A percentile compares a stretch with the other conserved stretches of the same genome.
phyloP scores from a whole-genome alignment of 2,888 invertebrate genomes.

The Xylota sylvarum region DNA sequence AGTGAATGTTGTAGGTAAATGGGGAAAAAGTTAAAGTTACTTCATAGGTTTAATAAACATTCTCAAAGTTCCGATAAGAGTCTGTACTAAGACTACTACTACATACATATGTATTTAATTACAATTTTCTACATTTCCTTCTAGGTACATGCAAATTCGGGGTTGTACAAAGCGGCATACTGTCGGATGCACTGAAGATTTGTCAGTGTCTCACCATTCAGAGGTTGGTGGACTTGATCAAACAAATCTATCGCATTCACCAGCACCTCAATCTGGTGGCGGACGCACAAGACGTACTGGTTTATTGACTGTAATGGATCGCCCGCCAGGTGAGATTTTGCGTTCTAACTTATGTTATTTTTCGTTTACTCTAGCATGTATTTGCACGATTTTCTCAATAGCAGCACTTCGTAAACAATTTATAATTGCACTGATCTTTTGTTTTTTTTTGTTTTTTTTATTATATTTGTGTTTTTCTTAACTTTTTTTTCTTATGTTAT shows the following conservation, averaged over 20 bases:
- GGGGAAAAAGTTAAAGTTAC: too few species aligned
- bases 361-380: conserved; percentile 48
- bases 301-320: conserved; percentile 93
- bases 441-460: too few species aligned
- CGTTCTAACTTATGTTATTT: neutral
- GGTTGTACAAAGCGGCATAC: conserved; percentile 92
- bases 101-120: neutral
- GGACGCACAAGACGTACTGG: conserved; percentile 92
- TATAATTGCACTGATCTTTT: conserved; percentile 22
- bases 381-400: conserved; percentile 43
- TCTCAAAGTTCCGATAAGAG: too few species aligned
- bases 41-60: too few species aligned
- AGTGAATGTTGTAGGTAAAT: too few species aligned
- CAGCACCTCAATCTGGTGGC: conserved; percentile 80
- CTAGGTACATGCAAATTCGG: conserved; percentile 91
- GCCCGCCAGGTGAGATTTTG: conserved; percentile 90
- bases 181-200: conserved; percentile 91
- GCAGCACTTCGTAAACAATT: conserved; percentile 26
- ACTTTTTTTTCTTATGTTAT: conserved; percentile 76
- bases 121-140: conserved; percentile 17
- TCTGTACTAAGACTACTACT: too few species aligned
- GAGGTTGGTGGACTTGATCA: conserved; percentile 78
- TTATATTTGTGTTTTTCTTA: conserved; percentile 76
- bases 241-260: conserved; percentile 83
- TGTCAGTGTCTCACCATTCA: conserved; percentile 82